Conservation (phyloP, 2,113 vertebrate genomes). For the Tychaedon coryphoeus region DNA sequence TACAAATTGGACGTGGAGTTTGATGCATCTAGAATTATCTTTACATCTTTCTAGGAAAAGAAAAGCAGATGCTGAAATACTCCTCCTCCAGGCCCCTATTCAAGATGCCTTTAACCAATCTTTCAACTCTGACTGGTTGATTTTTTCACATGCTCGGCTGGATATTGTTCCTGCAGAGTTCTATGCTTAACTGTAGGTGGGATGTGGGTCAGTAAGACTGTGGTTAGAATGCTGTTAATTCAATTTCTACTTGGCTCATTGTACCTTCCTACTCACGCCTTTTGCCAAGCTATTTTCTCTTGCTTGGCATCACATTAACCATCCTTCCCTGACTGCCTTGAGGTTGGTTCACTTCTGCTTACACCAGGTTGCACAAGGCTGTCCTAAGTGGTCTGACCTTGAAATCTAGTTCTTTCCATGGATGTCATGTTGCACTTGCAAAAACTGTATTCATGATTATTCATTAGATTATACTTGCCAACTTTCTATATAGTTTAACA, state of each 20-base stretch:
- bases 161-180: background rate
- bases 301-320: background rate
- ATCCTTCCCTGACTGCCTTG: background rate
- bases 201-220: background rate
- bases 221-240: background rate
- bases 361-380: background rate
- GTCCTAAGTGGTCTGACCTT: background rate
- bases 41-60: background rate
- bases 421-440: background rate
- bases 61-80: background rate
- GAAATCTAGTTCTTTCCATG: background rate
- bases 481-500: background rate
- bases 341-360: background rate
- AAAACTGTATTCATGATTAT: background rate
- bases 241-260: background rate
- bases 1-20: background rate
- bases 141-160: accelerated
- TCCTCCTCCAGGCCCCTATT: background rate
- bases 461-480: background rate
- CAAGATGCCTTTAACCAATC: background rate
- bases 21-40: background rate
- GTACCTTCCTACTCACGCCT: background rate
- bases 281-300: background rate
- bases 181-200: background rate
- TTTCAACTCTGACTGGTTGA: background rate